phyloP scores from a whole-genome alignment of 1,140 invertebrate genomes.

The Eubasilissa regina region DNA sequence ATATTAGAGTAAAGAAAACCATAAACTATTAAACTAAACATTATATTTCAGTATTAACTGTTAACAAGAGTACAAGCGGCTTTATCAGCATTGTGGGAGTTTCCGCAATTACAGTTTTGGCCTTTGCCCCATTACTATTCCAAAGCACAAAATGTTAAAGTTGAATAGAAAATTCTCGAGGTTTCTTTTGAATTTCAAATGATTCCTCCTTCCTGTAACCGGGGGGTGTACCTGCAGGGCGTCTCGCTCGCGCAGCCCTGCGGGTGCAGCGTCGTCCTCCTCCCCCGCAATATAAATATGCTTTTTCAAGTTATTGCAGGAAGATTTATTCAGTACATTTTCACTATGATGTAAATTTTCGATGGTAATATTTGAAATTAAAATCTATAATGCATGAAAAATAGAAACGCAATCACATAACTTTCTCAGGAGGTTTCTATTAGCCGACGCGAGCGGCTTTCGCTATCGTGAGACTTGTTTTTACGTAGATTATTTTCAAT shows the following conservation, averaged over 20 bases:
- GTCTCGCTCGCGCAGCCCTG: constrained; percentile 23
- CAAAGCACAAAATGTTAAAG: constrained; percentile 55
- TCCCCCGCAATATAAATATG: constrained; percentile 58
- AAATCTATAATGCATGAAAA: constrained; percentile 59
- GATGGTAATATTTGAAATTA: constrained; percentile 54
- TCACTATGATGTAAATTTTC: constrained; percentile 58
- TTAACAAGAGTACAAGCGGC: background rate
- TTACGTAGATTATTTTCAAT: no score
- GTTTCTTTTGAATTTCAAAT: constrained; percentile 61
- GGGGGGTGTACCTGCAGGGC: constrained; percentile 1
- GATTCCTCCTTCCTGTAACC: constrained; percentile 52
- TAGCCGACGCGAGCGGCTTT: no score
- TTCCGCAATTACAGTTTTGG: constrained; percentile 50
- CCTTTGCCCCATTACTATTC: constrained; percentile 51
- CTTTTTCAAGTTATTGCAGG: constrained; percentile 56
- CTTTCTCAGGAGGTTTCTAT: no score
- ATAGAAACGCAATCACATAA: constrained; percentile 48
- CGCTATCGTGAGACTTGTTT: no score
- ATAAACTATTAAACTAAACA: no score
- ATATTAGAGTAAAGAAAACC: no score
- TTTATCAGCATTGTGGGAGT: constrained; percentile 38
- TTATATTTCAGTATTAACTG: no score
- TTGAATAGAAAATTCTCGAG: constrained; percentile 59
- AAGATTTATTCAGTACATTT: constrained; percentile 60
- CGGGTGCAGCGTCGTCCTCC: constrained; percentile 22